Percentiles rank a stretch among this genome's conserved stretches.
These are phyloP conservation scores for Enteromius treurensis DNA, from an alignment of 2,797 vertebrate genomes.

Conservation along the genomic window DNA sequence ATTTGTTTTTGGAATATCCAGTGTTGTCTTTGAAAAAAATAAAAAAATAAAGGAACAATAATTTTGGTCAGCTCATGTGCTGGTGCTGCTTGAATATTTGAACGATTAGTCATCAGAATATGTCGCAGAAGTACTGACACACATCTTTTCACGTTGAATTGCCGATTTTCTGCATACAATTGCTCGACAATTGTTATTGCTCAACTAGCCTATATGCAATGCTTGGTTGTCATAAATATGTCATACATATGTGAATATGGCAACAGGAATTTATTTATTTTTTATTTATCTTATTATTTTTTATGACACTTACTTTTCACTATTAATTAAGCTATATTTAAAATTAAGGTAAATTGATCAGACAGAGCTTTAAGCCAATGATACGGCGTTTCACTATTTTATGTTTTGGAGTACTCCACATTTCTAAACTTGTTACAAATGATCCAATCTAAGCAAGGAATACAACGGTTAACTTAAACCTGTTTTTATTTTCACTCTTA, in stretches of 20 bases:
- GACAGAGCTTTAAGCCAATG: background rate
- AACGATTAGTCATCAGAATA: background rate
- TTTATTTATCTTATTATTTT: no score
- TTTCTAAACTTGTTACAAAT: background rate
- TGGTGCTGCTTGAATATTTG: background rate
- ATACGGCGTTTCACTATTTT: background rate
- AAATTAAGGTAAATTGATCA: background rate
- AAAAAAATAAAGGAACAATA: background rate
- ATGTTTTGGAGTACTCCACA: background rate
- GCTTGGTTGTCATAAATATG: background rate
- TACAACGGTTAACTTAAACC: background rate
- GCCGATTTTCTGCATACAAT: background rate
- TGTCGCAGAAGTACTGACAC: background rate
- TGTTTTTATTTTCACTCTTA: background rate
- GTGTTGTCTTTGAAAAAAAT: background rate
- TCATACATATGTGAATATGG: background rate
- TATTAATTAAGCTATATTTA: background rate
- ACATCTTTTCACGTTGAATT: background rate
- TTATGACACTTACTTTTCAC: background rate
- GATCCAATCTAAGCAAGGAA: background rate
- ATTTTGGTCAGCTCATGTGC: background rate
- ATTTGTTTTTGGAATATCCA: background rate
- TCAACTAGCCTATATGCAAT: background rate
- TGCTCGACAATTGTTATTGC: background rate
- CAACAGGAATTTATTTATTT: background rate